A percentile compares a stretch with the other conserved stretches of the same genome.
Conservation (phyloP, 30 jellyfish, hydroid and myxozoan species). For the Turritopsis rubra region DNA sequence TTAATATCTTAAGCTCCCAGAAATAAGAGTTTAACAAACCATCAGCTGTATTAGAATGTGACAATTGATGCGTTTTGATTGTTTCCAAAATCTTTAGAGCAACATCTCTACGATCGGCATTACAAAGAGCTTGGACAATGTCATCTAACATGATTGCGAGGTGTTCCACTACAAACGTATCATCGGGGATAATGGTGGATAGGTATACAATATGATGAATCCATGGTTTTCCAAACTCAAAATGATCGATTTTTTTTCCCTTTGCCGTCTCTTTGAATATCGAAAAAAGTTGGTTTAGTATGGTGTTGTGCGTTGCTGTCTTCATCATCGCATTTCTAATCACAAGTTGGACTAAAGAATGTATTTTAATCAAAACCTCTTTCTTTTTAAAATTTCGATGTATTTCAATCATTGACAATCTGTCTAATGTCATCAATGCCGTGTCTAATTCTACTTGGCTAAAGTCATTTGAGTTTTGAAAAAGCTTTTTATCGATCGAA, state of each 20-base stretch:
- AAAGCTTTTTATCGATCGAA: not conserved
- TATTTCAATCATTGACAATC: not conserved
- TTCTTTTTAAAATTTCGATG: not conserved
- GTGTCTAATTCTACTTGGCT: not conserved
- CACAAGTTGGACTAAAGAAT: conserved; percentile 6
- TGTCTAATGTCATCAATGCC: not conserved
- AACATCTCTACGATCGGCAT: not conserved
- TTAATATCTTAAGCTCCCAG: not conserved
- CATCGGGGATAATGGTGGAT: not conserved
- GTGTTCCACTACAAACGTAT: not conserved
- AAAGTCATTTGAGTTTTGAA: not conserved
- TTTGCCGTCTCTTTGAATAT: not conserved
- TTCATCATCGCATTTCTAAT: not conserved
- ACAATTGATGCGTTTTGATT: not conserved
- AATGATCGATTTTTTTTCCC: not conserved
- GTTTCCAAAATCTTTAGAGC: not conserved
- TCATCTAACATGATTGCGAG: not conserved
- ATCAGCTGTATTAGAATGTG: not conserved
- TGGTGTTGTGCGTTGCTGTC: not conserved
- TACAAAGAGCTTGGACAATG: not conserved
- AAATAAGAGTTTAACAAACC: not conserved
- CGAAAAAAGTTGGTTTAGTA: not conserved
- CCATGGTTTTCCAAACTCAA: not conserved
- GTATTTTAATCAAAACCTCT: not conserved
- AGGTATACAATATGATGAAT: not conserved